Conservation (phyloP, 2,113 vertebrate genomes). For the Lepisosteus osseus region DNA sequence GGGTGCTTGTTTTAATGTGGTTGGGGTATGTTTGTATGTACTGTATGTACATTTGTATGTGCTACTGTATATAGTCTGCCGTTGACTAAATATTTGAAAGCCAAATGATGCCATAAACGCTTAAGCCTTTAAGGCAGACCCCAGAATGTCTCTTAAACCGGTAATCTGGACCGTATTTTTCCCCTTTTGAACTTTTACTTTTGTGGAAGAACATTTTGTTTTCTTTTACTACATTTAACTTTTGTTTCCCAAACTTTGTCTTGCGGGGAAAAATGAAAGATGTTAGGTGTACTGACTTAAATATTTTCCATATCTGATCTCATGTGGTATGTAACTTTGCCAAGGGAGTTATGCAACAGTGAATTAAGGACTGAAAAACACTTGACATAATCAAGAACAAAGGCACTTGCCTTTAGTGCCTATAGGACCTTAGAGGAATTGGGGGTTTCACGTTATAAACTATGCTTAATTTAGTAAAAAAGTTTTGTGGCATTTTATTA, state of each 20-base stretch:
- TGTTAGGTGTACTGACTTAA: background rate
- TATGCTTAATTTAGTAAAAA: too few species aligned
- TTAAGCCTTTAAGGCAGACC: conserved; percentile 81
- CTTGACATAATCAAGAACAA: too few species aligned
- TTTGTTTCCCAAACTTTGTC: background rate
- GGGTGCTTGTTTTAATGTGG: conserved; percentile 37
- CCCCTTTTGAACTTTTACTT: background rate
- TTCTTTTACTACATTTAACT: background rate
- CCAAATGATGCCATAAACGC: conserved; percentile 83
- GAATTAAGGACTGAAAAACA: too few species aligned
- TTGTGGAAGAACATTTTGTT: background rate
- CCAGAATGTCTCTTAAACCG: conserved; percentile 66
- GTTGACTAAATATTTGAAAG: conserved; percentile 73
- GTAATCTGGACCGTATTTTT: background rate
- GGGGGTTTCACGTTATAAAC: too few species aligned
- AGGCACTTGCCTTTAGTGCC: too few species aligned
- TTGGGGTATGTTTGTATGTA: conserved; percentile 27
- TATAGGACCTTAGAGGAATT: too few species aligned
- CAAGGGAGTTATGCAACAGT: too few species aligned
- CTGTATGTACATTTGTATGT: conserved; percentile 33
- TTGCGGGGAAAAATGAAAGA: background rate
- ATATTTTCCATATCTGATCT: background rate
- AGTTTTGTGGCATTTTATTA: too few species aligned
- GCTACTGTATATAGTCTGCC: conserved; percentile 24
- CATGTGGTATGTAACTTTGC: too few species aligned